These are phyloP conservation scores for Platyscapa corneri DNA, from an alignment of 1,140 invertebrate genomes.

Conservation along the genomic window DNA sequence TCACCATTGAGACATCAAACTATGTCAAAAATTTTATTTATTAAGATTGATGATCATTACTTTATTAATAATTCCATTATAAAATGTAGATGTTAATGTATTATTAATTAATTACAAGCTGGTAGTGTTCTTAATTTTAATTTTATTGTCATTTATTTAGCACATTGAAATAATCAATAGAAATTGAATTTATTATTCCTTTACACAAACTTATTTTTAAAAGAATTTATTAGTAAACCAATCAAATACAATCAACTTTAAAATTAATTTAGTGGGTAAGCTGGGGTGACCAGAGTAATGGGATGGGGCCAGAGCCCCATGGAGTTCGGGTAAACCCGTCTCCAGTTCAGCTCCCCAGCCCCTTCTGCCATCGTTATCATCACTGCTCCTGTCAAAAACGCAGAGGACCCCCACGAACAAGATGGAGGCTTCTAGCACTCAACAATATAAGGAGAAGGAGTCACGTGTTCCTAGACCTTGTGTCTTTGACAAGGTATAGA, in stretches of 20 bases:
- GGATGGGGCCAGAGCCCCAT: conserved; percentile 76
- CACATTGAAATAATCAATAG: not conserved
- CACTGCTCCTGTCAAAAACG: conserved; percentile 71
- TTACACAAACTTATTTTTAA: too few species aligned
- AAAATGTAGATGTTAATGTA: not conserved
- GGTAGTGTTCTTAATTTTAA: conserved; percentile 8
- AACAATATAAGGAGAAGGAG: conserved; percentile 72
- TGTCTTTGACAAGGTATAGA: conserved; percentile 72
- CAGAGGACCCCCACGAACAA: conserved; percentile 71
- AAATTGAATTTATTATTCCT: not conserved
- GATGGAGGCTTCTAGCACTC: conserved; percentile 73
- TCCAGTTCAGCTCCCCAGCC: conserved; percentile 73
- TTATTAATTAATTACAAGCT: conserved; percentile 36
- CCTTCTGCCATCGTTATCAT: conserved; percentile 73
- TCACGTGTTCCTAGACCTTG: conserved; percentile 72
- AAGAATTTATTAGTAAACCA: not conserved
- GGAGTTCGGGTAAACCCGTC: conserved; percentile 75
- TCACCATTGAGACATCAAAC: too few species aligned
- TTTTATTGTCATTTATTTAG: not conserved
- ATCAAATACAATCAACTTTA: conserved; percentile 7
- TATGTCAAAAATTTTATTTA: too few species aligned
- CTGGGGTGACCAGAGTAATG: conserved; percentile 75
- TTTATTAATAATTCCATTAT: too few species aligned
- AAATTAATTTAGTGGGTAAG: conserved; percentile 71
- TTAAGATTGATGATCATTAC: too few species aligned